A percentile compares a stretch with the other conserved stretches of the same genome.
Evolutionary conservation across 2,113 vertebrate genomes (phyloP).

Genomic region (Scalopus aquaticus): DNA sequence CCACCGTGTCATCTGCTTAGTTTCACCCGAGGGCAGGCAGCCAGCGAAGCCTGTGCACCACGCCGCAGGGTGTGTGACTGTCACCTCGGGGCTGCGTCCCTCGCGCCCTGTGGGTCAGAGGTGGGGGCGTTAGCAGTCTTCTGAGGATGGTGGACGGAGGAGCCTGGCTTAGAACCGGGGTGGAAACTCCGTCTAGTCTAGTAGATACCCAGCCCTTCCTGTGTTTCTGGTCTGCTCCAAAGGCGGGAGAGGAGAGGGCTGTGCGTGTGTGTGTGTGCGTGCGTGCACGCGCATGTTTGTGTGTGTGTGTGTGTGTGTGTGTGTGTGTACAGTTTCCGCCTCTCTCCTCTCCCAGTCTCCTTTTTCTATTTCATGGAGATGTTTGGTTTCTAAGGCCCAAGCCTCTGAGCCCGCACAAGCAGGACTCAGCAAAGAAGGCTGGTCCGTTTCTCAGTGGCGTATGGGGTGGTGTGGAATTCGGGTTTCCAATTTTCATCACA

Average conservation of each 20-base stretch:
- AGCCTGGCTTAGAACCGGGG: background rate
- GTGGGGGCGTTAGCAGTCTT: background rate
- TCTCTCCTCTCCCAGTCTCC: background rate
- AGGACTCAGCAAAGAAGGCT: background rate
- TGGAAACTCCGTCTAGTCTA: background rate
- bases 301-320: too few relatives aligned
- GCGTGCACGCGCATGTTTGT: background rate
- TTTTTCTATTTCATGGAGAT: background rate
- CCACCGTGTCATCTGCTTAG: background rate
- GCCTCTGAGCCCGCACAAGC: background rate
- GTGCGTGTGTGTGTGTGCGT: too few relatives aligned
- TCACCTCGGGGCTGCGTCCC: too few relatives aligned
- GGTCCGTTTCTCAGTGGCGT: background rate
- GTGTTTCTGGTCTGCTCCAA: background rate
- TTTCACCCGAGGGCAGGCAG: background rate
- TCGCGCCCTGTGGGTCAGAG: background rate
- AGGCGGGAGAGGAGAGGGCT: background rate
- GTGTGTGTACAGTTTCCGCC: background rate
- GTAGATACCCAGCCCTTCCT: background rate
- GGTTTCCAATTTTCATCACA: background rate
- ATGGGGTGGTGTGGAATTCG: constrained; percentile 11
- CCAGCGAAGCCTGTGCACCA: background rate
- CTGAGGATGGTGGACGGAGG: background rate
- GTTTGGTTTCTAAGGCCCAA: background rate
- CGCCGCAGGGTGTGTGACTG: background rate